Evolutionary conservation across 2,888 invertebrate genomes (phyloP), one percentile per base, ranked within the genome.

Genomic region (Pristionchus entomophagus): DNA sequence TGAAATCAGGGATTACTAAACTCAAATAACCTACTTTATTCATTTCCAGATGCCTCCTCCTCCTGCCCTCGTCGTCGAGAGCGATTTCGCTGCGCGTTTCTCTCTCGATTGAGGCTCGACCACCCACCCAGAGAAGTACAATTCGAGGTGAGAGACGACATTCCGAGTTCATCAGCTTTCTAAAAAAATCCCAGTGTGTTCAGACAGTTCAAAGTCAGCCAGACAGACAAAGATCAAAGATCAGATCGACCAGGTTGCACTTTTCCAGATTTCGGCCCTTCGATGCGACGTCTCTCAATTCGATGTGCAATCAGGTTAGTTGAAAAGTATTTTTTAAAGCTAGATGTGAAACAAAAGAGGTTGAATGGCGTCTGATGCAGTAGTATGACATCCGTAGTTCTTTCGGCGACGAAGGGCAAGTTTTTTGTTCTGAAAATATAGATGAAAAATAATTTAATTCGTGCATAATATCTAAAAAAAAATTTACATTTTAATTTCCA

Each of bases 11-110:
- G n/a, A n/a, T n/a, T n/a, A n/a, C n/a, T n/a, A n/a, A n/a, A n/a
- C n/a, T n/a, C n/a, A n/a, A n/a, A n/a, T n/a, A n/a, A n/a, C 56
- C 26, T 51, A 3, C 19, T 19, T 17, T 51, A 51, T 51, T 5
- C 51, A 2, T 56, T 22, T 41, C 5, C 49, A 49, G 78, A 45
- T 35, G 45, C 29, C 19, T 29, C 49, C 78, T 45, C 49, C 26
- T 35, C 32, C 35, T 19, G 19, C 10, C 51, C 53, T n/a, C 35
- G 53, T 51, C 82, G 59, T 26, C 82, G 59, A 10, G 82, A 82
- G 62, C 56, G 82, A 35, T 82, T 82, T 38, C 82, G 82, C 12
- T 82, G 82, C 29, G 56, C 82, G 0, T 59, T 82, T 22, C 82
- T 82, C 26, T 56, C 82, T 0, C 59, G 82, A 22, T 59, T 59